phyloP scores from a whole-genome alignment of 2,888 invertebrate genomes.

The Stomorhina lunata region DNA sequence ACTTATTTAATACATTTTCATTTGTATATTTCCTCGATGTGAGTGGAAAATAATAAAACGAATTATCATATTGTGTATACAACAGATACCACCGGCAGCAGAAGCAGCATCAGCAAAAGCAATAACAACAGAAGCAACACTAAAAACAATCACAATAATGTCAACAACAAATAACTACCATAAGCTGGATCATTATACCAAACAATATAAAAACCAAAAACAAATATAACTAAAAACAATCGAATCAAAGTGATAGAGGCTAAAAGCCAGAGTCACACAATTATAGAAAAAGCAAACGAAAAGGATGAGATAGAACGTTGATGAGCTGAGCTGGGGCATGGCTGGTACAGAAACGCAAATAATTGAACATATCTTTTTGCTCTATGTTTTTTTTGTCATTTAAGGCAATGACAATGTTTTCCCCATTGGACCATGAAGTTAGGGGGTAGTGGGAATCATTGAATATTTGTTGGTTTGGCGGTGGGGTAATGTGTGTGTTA shows the following conservation, averaged over 20 bases:
- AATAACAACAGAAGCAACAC: slow-evolving; percentile 13
- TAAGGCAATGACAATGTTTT: slow-evolving; percentile 27
- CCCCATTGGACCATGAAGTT: slow-evolving; percentile 9
- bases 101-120: neutral
- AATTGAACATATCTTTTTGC: slow-evolving; percentile 9
- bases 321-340: neutral
- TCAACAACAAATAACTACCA: slow-evolving; percentile 59
- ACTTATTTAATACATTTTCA: slow-evolving; percentile 49
- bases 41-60: neutral
- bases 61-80: neutral
- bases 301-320: too few relatives aligned
- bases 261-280: slow-evolving; percentile 13
- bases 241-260: slow-evolving; percentile 29
- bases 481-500: neutral
- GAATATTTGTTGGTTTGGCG: neutral
- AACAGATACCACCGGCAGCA: neutral
- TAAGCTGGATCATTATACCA: slow-evolving; percentile 59
- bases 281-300: neutral
- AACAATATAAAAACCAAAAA: slow-evolving; percentile 50
- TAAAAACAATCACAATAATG: slow-evolving; percentile 47
- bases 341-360: slow-evolving; percentile 21
- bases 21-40: slow-evolving; percentile 42
- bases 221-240: slow-evolving; percentile 47
- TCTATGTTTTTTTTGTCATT: neutral
- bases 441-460: neutral